Percentiles rank a stretch among this genome's conserved stretches.
phyloP scores from a whole-genome alignment of 2,888 invertebrate genomes.

The Rhopalosiphum nymphaeae region DNA sequence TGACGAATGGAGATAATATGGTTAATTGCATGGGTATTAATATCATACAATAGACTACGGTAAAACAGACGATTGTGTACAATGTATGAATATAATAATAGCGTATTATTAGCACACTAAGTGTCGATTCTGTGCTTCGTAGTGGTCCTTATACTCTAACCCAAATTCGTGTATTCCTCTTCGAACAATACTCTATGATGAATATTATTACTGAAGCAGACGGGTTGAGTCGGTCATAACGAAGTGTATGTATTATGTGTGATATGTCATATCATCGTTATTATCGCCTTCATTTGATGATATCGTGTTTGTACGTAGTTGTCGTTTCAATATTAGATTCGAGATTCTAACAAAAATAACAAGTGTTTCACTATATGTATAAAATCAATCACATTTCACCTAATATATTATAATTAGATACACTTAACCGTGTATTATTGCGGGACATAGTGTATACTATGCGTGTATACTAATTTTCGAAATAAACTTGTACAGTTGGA shows the following conservation, averaged over 20 bases:
- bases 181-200: background rate
- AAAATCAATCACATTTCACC: background rate
- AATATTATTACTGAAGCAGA: background rate
- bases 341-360: background rate
- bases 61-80: background rate
- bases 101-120: background rate
- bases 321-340: background rate
- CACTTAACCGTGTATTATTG: background rate
- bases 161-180: background rate
- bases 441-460: background rate
- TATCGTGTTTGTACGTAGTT: background rate
- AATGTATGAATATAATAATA: background rate
- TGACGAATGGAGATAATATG: background rate
- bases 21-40: background rate
- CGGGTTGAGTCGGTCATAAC: background rate
- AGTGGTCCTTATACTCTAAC: background rate
- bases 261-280: background rate
- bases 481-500: background rate
- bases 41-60: background rate
- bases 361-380: background rate
- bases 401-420: background rate
- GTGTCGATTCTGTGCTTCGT: background rate
- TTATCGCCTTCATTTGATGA: background rate
- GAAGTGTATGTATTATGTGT: background rate
- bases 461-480: background rate